Evolutionary conservation across 2,888 invertebrate genomes (phyloP).

Genomic region (Meloe dianella): DNA sequence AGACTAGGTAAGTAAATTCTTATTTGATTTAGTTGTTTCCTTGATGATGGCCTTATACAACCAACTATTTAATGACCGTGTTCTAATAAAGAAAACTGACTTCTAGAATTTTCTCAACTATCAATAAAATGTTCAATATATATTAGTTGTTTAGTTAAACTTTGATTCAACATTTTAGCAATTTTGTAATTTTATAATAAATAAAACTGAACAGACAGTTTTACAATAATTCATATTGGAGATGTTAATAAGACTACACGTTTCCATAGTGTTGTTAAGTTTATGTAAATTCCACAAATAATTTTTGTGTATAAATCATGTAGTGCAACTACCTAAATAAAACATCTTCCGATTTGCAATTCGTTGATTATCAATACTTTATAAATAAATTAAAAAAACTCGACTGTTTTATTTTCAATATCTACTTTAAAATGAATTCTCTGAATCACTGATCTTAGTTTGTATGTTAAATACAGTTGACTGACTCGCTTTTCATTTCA

Average conservation of each 20-base stretch:
- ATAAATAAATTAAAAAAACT: neutral
- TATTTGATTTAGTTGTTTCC: conserved; percentile 13
- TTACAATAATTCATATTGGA: neutral
- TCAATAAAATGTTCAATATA: too few species aligned
- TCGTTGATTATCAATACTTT: conserved; percentile 19
- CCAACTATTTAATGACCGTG: neutral
- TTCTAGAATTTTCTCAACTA: too few species aligned
- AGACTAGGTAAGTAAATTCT: conserved; percentile 62
- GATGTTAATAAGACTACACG: neutral
- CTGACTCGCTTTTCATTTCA: conserved; percentile 13
- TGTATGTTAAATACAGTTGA: conserved; percentile 17
- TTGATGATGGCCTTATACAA: neutral
- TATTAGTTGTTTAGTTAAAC: neutral
- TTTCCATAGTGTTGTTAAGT: neutral
- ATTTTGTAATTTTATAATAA: neutral
- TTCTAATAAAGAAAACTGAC: too few species aligned
- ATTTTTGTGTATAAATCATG: neutral
- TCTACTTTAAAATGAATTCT: conserved; percentile 7
- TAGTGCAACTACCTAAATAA: neutral
- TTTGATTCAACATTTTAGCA: neutral
- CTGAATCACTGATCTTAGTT: conserved; percentile 15
- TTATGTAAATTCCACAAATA: conserved; percentile 3
- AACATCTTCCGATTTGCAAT: neutral
- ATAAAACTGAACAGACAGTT: neutral
- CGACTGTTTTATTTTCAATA: neutral